Conservation (phyloP, 2,797 vertebrate species). For the Sebastes iracundus region DNA sequence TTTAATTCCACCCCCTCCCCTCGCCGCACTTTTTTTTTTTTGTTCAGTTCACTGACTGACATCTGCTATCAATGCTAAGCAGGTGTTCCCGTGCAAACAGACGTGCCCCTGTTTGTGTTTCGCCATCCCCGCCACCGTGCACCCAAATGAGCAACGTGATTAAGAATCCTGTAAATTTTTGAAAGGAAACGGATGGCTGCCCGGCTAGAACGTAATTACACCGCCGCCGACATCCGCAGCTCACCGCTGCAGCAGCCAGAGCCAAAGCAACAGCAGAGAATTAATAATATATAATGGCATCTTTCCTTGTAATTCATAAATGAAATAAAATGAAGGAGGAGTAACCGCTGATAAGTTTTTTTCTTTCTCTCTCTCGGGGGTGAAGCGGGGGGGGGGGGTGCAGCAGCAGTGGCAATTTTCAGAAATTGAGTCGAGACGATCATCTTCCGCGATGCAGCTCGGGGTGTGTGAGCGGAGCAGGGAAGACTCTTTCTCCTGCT, state of each 20-base stretch:
- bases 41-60: constrained; percentile 97
- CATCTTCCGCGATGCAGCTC: constrained; percentile 84
- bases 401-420: constrained; percentile 81
- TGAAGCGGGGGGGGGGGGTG: neutral
- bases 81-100: constrained; percentile 99
- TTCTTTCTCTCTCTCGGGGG: constrained; percentile 55
- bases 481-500: constrained; percentile 15
- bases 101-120: constrained; percentile 96
- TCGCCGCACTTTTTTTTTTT: constrained; percentile 48
- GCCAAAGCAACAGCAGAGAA: constrained; percentile 93
- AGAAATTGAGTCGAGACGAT: constrained; percentile 90
- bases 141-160: constrained; percentile 98
- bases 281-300: constrained; percentile 99
- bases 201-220: constrained; percentile 99
- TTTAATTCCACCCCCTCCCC: constrained; percentile 81
- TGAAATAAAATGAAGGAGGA: constrained; percentile 95
- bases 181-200: constrained; percentile 99
- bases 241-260: constrained; percentile 80
- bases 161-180: constrained; percentile 99
- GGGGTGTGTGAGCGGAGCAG: constrained; percentile 20
- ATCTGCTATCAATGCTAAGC: constrained; percentile 99
- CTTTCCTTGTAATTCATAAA: constrained; percentile 98
- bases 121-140: constrained; percentile 87
- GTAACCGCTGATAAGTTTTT: constrained; percentile 90
- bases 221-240: constrained; percentile 92